phyloP scores from a whole-genome alignment of 1,140 invertebrate genomes.

The Telenomus remus region DNA sequence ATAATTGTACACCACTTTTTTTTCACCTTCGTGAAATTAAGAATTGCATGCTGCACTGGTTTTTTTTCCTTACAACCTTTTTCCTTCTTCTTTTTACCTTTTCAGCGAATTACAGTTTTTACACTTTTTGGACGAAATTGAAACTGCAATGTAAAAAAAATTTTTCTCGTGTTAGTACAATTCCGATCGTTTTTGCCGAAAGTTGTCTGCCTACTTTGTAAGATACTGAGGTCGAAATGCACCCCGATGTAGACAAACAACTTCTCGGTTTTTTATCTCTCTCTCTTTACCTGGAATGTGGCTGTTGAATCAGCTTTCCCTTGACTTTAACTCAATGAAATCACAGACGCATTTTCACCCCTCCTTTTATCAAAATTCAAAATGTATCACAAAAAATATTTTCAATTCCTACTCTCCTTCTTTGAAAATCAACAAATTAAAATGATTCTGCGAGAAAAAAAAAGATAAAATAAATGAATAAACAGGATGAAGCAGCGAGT shows the following conservation, averaged over 20 bases:
- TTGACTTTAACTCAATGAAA: conserved; percentile 5
- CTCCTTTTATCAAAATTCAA: background rate
- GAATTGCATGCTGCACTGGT: background rate
- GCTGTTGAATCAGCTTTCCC: conserved; percentile 22
- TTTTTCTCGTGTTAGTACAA: background rate
- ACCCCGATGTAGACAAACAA: conserved; percentile 18
- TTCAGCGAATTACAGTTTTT: too few relatives aligned
- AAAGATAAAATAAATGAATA: too few relatives aligned
- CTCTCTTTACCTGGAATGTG: conserved; percentile 14
- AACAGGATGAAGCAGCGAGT: too few relatives aligned
- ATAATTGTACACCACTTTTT: conserved; percentile 13
- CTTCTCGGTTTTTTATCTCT: conserved; percentile 2
- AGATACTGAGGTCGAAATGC: conserved; percentile 2
- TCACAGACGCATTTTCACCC: background rate
- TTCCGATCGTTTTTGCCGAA: conserved; percentile 1
- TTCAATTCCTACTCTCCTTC: too few relatives aligned
- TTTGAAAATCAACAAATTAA: too few relatives aligned
- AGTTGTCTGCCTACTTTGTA: conserved; percentile 6
- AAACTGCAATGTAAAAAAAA: too few relatives aligned
- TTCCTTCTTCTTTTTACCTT: too few relatives aligned
- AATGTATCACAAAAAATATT: too few relatives aligned
- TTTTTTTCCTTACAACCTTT: too few relatives aligned
- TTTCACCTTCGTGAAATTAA: conserved; percentile 1
- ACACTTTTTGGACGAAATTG: too few relatives aligned
- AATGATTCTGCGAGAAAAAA: too few relatives aligned